These are phyloP conservation scores for Paracentrotus lividus DNA, from an alignment of 53 echinoderm and acorn worm genomes.

Conservation along the genomic window DNA sequence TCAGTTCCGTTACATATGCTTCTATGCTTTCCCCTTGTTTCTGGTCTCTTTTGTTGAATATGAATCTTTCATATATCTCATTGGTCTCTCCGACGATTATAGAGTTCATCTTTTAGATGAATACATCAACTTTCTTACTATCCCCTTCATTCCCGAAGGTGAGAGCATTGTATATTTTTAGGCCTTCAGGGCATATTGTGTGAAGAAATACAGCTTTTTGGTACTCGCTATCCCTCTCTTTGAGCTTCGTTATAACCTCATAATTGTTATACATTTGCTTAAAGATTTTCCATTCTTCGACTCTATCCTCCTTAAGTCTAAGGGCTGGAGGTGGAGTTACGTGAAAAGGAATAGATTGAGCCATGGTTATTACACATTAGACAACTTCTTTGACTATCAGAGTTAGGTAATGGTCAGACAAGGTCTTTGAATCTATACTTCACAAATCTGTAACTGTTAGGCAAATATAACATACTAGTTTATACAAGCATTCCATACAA, in stretches of 20 bases:
- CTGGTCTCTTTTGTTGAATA: background rate
- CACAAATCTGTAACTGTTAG: too few species aligned
- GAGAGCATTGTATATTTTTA: background rate
- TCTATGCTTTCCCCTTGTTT: background rate
- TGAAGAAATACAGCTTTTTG: background rate
- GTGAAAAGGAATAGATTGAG: too few species aligned
- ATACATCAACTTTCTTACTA: background rate
- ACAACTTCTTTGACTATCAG: too few species aligned
- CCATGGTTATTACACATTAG: too few species aligned
- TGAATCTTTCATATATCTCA: background rate
- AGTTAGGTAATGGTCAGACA: too few species aligned
- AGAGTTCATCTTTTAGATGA: background rate
- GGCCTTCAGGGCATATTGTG: background rate
- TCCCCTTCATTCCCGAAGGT: background rate
- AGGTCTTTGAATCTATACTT: too few species aligned
- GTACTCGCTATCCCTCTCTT: background rate
- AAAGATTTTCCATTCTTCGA: background rate
- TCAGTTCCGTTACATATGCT: background rate
- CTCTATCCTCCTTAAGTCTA: background rate
- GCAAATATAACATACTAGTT: too few species aligned
- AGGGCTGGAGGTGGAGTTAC: background rate
- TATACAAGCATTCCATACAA: too few species aligned
- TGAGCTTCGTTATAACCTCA: background rate
- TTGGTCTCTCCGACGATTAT: background rate
- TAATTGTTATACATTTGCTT: background rate